Evolutionary conservation across 2,888 invertebrate species (phyloP).

Genomic region (Eupeodes latifasciatus): DNA sequence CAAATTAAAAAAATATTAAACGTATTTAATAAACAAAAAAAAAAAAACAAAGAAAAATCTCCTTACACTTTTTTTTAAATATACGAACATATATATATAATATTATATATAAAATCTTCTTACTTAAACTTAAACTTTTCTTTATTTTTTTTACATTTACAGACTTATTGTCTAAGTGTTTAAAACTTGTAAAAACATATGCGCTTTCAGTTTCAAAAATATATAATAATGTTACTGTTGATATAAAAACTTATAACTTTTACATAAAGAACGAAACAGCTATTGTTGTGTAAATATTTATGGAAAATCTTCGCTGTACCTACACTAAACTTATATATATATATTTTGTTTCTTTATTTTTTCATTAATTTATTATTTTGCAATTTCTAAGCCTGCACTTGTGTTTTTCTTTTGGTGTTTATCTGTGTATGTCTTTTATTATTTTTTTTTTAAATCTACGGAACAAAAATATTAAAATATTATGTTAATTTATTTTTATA

Average conservation of each 20-base stretch:
- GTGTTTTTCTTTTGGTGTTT: conserved; percentile 39
- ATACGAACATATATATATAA: conserved; percentile 40
- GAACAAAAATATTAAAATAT: conserved; percentile 72
- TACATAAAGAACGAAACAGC: conserved; percentile 24
- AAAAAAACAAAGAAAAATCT: conserved; percentile 55
- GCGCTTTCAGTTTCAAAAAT: conserved; percentile 62
- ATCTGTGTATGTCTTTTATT: conserved; percentile 43
- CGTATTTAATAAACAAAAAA: conserved; percentile 35
- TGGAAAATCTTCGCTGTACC: conserved; percentile 34
- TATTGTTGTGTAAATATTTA: conserved; percentile 64
- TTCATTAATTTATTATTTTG: conserved; percentile 45
- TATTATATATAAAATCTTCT: conserved; percentile 4
- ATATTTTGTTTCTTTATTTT: background rate
- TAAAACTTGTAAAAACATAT: conserved; percentile 50
- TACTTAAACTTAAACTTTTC: conserved; percentile 62
- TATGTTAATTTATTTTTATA: conserved; percentile 78
- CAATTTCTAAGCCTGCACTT: conserved; percentile 59
- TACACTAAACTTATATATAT: conserved; percentile 26
- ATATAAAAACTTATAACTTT: background rate
- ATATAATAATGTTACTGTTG: conserved; percentile 46
- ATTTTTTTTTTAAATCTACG: conserved; percentile 53
- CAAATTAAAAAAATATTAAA: conserved; percentile 52
- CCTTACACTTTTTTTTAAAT: conserved; percentile 41
- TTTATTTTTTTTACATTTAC: conserved; percentile 70
- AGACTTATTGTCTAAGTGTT: conserved; percentile 70